Percentiles rank a stretch among this genome's conserved stretches.
Conservation (phyloP, 1,140 invertebrate species). For the Drosophila repletoides region DNA sequence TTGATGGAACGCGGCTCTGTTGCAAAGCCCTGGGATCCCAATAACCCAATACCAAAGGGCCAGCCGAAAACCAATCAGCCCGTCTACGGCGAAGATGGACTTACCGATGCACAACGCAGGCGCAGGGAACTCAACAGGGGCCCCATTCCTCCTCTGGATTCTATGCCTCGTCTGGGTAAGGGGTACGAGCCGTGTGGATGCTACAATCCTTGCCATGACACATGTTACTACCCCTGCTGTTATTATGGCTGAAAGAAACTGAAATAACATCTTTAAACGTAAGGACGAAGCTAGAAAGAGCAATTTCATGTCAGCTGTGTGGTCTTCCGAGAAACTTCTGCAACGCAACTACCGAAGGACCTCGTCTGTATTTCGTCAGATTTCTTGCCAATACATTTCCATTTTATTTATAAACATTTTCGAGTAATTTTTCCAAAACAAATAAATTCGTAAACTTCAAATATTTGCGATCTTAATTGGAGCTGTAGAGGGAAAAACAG, state of each 20-base stretch:
- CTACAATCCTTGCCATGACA: conserved; percentile 6
- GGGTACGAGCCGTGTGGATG: conserved; percentile 16
- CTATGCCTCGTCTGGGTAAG: conserved; percentile 24
- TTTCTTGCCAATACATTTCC: too few species aligned
- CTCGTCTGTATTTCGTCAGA: too few species aligned
- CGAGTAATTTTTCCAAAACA: too few species aligned
- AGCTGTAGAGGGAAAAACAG: too few species aligned
- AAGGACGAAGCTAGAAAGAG: background rate
- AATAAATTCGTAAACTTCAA: too few species aligned
- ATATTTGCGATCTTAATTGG: too few species aligned
- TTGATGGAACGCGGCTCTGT: conserved; percentile 6
- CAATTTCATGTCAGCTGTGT: too few species aligned
- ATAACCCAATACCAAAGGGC: conserved; percentile 1
- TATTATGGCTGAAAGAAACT: background rate
- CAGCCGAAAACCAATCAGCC: background rate
- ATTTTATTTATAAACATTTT: too few species aligned
- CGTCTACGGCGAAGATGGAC: conserved; percentile 7
- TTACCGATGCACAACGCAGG: conserved; percentile 25
- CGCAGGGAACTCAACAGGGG: background rate
- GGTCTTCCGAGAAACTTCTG: too few species aligned
- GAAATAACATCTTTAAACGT: background rate
- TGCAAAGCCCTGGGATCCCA: conserved; percentile 23
- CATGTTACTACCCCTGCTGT: conserved; percentile 11
- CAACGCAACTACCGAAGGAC: too few species aligned
- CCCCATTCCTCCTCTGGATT: conserved; percentile 22